phyloP scores from a whole-genome alignment of 2,113 vertebrate genomes.

The Psophia crepitans region DNA sequence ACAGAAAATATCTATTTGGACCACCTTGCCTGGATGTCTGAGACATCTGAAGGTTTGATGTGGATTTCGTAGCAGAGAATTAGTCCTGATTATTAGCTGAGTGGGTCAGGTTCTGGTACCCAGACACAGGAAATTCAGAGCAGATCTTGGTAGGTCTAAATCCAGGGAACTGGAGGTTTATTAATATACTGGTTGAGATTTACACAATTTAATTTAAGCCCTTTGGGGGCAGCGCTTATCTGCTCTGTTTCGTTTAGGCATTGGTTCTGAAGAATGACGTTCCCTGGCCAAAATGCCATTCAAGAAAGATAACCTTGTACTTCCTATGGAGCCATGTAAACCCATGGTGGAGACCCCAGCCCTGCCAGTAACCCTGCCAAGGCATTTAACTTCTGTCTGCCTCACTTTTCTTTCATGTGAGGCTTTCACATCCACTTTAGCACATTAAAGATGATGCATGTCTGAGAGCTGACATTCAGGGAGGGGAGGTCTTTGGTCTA shows the following conservation, averaged over 20 bases:
- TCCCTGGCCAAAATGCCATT: background rate
- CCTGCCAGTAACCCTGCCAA: background rate
- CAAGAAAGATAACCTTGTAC: background rate
- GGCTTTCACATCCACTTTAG: background rate
- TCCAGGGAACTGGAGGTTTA: background rate
- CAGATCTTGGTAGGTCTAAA: background rate
- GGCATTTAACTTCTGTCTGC: background rate
- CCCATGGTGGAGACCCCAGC: background rate
- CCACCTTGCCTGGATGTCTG: background rate
- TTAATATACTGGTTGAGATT: background rate
- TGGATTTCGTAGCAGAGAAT: background rate
- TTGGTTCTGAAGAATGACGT: background rate
- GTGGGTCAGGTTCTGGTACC: background rate
- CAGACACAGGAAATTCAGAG: background rate
- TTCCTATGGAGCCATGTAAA: background rate
- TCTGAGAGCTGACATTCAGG: background rate
- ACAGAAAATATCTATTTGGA: background rate
- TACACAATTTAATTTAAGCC: background rate
- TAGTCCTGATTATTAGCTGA: background rate
- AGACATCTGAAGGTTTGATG: background rate
- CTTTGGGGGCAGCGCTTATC: background rate
- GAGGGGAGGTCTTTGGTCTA: background rate
- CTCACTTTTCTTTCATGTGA: background rate
- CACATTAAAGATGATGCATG: background rate
- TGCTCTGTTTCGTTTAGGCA: background rate